Evolutionary conservation across 2,113 vertebrate genomes (phyloP), one percentile per base, ranked within the genome.

Genomic region (Gobio gobio): DNA sequence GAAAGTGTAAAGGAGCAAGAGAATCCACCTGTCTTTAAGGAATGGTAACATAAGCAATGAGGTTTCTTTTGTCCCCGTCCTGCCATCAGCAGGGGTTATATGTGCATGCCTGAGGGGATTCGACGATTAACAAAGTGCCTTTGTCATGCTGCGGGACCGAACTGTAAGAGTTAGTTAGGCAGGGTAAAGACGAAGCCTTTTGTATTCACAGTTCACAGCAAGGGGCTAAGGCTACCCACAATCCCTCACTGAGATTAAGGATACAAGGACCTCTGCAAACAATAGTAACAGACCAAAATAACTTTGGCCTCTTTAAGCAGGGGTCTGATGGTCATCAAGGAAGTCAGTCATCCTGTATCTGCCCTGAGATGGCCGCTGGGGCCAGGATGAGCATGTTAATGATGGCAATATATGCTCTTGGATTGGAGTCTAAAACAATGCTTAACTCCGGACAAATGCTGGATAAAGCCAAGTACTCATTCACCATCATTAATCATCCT

Each of bases 151-250:
- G 83, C 43, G 45, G 82, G 87, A 83, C 73, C 29, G 63, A 86
- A 81, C 87, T 59, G 70, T 22, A 84, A 77, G 79, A 88, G 85
- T 85, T 89, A 89, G 85, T 78, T 58, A 86, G 74, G 87, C 86
- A 86, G 76, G 76, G 83, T 49, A 84, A 87, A 76, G 82, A 88
- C 6, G 16, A 87, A 82, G 83, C 82, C 77, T 83, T 84, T 83
- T 83, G 83, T 81, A 80, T 87, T 86, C 83, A 88, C 14, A 14
- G 10, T 54, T 84, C 85, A 66, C 87, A 29, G 87, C 82, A 72
- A 86, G 87, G 85, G 85, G 83, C 75, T 74, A 22, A 36, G 59
- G 47, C 43, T 72, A 84, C 81, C 83, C 86, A 78, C 61, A 47
- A 74, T 40, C 82, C 47, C 56, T 78, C 56, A 75, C 76, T 54